Evolutionary conservation across 2,113 vertebrate genomes (phyloP).

Genomic region (Brachypteracias leptosomus): DNA sequence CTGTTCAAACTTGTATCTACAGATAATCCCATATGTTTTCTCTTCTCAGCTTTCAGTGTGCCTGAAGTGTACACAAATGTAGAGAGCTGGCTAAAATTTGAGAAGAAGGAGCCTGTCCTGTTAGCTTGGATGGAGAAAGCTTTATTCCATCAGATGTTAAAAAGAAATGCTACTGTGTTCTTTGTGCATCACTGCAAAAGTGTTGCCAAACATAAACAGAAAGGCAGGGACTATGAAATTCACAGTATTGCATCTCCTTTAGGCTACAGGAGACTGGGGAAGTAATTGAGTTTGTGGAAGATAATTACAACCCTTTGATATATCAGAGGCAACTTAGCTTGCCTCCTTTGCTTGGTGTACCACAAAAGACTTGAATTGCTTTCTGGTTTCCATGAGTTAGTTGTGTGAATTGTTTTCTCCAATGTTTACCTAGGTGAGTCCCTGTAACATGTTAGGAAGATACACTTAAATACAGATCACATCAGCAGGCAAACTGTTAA

Average conservation of each 20-base stretch:
- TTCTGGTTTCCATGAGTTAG: neutral
- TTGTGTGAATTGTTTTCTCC: neutral
- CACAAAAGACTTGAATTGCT: neutral
- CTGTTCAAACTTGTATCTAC: neutral
- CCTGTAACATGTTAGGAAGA: neutral
- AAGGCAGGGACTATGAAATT: neutral
- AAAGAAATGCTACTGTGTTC: fast-evolving
- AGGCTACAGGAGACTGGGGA: neutral
- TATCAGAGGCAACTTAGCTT: neutral
- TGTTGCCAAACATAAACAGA: neutral
- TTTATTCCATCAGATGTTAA: neutral
- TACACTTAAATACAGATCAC: neutral
- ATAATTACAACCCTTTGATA: neutral
- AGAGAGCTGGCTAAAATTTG: neutral
- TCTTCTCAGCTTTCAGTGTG: neutral
- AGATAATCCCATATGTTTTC: neutral
- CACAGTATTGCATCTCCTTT: neutral
- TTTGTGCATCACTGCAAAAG: neutral
- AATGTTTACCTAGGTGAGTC: neutral
- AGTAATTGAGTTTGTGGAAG: neutral
- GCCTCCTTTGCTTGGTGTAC: neutral
- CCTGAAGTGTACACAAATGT: neutral
- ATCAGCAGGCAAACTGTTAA: neutral
- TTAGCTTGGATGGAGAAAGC: neutral
- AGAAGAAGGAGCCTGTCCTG: neutral